Percentiles rank a stretch among this genome's conserved stretches.
Conservation (phyloP, 2,797 vertebrate genomes). For the Parambassis ranga region DNA sequence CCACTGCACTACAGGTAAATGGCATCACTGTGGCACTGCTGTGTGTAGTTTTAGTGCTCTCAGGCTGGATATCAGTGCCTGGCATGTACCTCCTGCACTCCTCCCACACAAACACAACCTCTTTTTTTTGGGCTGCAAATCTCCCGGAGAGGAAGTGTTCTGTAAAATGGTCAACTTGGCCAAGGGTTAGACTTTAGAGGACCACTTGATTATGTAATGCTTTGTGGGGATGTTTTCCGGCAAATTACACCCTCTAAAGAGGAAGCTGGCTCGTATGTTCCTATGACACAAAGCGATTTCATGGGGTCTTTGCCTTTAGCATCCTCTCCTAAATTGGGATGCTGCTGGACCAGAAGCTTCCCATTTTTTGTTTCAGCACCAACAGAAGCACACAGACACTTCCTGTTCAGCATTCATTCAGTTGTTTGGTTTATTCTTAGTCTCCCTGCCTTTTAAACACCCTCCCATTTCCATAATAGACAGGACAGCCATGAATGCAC, state of each 20-base stretch:
- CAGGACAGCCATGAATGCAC: conserved; percentile 56
- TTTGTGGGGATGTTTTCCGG: conserved; percentile 69
- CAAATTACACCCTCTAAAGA: conserved; percentile 66
- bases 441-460: conserved; percentile 39
- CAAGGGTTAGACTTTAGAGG: conserved; percentile 42
- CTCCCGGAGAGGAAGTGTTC: conserved; percentile 18
- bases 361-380: conserved; percentile 37
- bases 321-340: conserved; percentile 69
- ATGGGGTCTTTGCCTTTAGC: conserved; percentile 63
- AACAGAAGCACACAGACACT: conserved; percentile 57
- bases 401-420: conserved; percentile 41
- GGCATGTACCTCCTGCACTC: no score
- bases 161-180: conserved; percentile 42
- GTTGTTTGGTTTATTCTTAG: conserved; percentile 57
- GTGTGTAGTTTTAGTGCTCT: no score
- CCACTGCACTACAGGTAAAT: conserved; percentile 87
- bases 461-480: conserved; percentile 49
- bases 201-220: conserved; percentile 64
- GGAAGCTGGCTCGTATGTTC: conserved; percentile 53
- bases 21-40: no score
- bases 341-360: conserved; percentile 28
- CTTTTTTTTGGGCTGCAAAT: not conserved
- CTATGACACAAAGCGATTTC: conserved; percentile 69
- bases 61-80: no score
- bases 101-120: not conserved